Conservation (phyloP, 2,797 vertebrate species). For the Petrocephalus schoutedeni region DNA sequence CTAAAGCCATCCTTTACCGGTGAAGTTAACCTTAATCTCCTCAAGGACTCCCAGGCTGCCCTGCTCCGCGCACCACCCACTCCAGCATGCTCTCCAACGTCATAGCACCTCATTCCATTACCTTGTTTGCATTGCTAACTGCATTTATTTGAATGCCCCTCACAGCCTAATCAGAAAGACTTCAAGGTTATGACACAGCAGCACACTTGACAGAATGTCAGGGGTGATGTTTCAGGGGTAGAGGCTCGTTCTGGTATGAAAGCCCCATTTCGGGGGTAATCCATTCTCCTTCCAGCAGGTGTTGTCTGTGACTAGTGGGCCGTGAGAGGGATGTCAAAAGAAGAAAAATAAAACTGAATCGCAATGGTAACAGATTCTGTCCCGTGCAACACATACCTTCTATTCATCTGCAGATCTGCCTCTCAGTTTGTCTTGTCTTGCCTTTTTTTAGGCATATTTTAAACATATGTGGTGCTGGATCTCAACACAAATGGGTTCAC, state of each 20-base stretch:
- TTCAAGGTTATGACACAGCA: neutral
- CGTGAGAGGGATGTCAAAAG: neutral
- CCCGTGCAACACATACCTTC: neutral
- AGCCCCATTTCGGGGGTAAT: neutral
- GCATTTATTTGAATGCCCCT: neutral
- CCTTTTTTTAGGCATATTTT: slow-evolving; percentile 7
- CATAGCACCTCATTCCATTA: neutral
- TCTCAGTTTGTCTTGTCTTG: neutral
- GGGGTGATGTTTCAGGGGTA: neutral
- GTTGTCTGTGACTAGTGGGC: neutral
- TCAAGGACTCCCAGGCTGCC: neutral
- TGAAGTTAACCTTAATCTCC: slow-evolving; percentile 8
- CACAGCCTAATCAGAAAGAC: neutral
- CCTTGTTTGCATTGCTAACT: neutral
- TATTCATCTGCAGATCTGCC: neutral
- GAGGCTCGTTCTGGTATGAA: neutral
- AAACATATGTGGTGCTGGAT: slow-evolving; percentile 17
- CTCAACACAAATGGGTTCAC: slow-evolving; percentile 2
- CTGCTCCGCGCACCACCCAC: neutral
- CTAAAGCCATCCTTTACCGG: slow-evolving; percentile 1
- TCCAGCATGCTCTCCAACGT: neutral
- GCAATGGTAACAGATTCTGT: neutral
- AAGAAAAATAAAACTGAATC: neutral
- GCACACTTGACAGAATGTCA: neutral
- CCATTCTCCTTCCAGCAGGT: slow-evolving; percentile 18